Evolutionary conservation across 2,888 invertebrate genomes (phyloP).

Genomic region (Ennomos fuscantarius): DNA sequence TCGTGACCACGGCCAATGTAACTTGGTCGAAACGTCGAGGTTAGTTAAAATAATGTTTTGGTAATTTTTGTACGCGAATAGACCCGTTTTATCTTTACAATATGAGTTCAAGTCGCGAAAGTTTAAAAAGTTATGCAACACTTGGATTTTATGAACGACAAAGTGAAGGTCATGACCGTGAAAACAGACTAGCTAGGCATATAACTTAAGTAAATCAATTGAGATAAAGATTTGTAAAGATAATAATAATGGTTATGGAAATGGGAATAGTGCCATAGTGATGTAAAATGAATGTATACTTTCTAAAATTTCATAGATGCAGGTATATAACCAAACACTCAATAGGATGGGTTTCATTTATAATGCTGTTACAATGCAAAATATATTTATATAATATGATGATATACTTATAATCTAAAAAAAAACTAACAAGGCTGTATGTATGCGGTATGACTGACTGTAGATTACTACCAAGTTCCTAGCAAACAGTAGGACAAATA

Average conservation of each 20-base stretch:
- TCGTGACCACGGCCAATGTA: too few species aligned
- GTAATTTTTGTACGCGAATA: too few species aligned
- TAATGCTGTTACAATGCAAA: slow-evolving; percentile 2
- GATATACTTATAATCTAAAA: slow-evolving; percentile 11
- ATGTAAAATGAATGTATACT: background rate
- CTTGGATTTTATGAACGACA: background rate
- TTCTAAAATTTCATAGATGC: slow-evolving; percentile 1
- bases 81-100: too few species aligned
- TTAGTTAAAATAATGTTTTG: too few species aligned
- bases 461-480: slow-evolving; percentile 2
- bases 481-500: slow-evolving; percentile 5
- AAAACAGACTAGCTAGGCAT: slow-evolving; percentile 10
- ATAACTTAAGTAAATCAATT: slow-evolving; percentile 10
- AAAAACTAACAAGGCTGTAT: slow-evolving; percentile 7
- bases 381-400: background rate
- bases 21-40: too few species aligned
- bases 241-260: slow-evolving; percentile 1
- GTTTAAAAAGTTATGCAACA: too few species aligned
- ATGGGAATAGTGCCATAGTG: slow-evolving; percentile 11
- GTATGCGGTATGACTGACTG: background rate
- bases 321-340: background rate
- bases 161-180: slow-evolving; percentile 19
- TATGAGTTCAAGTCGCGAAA: too few species aligned
- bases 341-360: background rate
- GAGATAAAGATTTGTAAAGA: slow-evolving; percentile 2